These are phyloP conservation scores for Drosophila anomalipes DNA, from an alignment of 2,888 invertebrate species.

Conservation along the genomic window DNA sequence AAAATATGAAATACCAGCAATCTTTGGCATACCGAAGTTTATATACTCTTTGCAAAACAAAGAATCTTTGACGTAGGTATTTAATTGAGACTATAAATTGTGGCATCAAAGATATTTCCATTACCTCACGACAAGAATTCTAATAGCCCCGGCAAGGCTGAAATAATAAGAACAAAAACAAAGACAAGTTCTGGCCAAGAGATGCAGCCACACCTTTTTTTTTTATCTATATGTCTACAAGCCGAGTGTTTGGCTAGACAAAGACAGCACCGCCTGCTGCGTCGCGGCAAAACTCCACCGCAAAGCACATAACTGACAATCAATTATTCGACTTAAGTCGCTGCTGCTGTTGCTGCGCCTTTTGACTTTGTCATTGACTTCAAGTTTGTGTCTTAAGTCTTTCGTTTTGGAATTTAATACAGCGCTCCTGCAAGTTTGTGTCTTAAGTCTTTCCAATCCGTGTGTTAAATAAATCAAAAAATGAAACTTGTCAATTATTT, in stretches of 20 bases:
- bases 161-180: constrained; percentile 1
- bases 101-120: not conserved
- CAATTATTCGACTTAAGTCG: constrained; percentile 58
- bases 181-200: constrained; percentile 67
- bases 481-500: not conserved
- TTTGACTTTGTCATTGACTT: constrained; percentile 57
- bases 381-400: constrained; percentile 74
- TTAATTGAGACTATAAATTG: not conserved
- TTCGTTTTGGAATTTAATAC: constrained; percentile 52
- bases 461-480: not conserved
- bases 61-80: not conserved
- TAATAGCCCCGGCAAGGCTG: not conserved
- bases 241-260: constrained; percentile 55
- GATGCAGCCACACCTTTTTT: constrained; percentile 63
- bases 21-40: not conserved
- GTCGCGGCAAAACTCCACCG: constrained; percentile 24
- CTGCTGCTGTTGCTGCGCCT: constrained; percentile 31
- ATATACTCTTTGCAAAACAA: not conserved
- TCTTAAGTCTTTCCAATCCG: constrained; percentile 60
- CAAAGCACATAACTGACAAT: constrained; percentile 61
- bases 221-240: constrained; percentile 6
- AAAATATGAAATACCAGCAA: not conserved
- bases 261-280: constrained; percentile 42
- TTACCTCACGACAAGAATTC: not conserved
- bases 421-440: constrained; percentile 50